Evolutionary conservation across 2,113 vertebrate species (phyloP).

Genomic region (Bubalus kerabau): DNA sequence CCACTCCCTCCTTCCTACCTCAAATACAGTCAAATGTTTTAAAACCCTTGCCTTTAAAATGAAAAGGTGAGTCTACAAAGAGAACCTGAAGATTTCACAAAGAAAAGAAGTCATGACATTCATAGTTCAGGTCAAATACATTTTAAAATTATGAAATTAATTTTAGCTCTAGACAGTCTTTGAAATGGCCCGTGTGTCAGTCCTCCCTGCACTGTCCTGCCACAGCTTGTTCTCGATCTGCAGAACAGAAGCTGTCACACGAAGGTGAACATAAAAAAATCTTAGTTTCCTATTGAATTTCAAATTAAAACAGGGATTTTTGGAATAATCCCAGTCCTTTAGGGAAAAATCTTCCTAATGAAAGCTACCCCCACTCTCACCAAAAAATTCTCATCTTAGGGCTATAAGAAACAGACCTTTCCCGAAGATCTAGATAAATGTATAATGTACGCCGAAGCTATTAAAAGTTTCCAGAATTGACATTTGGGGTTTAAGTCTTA

Average conservation of each 20-base stretch:
- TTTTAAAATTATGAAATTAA: neutral
- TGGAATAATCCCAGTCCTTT: slow-evolving; percentile 19
- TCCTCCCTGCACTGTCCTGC: neutral
- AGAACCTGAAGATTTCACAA: neutral
- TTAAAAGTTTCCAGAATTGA: neutral
- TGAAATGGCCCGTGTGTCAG: neutral
- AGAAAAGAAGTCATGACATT: neutral
- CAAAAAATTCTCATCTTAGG: neutral
- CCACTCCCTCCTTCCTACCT: neutral
- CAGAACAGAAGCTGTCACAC: neutral
- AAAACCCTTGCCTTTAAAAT: neutral
- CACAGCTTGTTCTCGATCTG: neutral
- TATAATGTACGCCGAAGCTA: neutral
- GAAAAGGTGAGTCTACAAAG: neutral
- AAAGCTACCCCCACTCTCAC: neutral
- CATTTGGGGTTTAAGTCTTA: neutral
- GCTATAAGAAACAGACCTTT: neutral
- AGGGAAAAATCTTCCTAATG: neutral
- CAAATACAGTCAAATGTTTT: neutral
- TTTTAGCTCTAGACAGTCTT: neutral
- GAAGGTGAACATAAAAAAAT: slow-evolving; percentile 15
- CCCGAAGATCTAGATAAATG: neutral
- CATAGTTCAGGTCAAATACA: neutral
- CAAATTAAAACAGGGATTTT: neutral
- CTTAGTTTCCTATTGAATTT: slow-evolving; percentile 31